Percentiles rank a stretch among this genome's conserved stretches.
Evolutionary conservation across 1,140 invertebrate species (phyloP).

Genomic region (Papilio machaon): DNA sequence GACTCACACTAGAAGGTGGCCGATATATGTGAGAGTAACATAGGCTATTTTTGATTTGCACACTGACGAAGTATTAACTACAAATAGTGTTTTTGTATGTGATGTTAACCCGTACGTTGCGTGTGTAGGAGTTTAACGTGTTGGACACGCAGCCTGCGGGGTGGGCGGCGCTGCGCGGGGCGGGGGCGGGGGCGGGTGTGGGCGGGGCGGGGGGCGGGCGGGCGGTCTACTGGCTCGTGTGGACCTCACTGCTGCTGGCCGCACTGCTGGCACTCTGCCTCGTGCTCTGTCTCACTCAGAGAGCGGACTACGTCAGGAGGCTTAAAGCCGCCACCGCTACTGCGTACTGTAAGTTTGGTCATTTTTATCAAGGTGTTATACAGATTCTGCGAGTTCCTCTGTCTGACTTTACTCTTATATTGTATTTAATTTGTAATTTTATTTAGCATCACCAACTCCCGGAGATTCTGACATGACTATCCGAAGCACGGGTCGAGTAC

Average conservation of each 20-base stretch:
- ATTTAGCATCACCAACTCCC: constrained; percentile 73
- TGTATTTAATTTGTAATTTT: constrained; percentile 29
- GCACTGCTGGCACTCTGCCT: constrained; percentile 90
- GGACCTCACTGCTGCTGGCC: constrained; percentile 89
- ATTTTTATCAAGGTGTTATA: no score
- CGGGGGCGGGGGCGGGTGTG: constrained; percentile 70
- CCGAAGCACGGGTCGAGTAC: constrained; percentile 88
- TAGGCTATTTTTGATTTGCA: no score
- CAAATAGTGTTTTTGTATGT: not conserved
- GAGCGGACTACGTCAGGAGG: constrained; percentile 91
- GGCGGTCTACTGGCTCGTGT: constrained; percentile 90
- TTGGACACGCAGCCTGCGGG: constrained; percentile 93
- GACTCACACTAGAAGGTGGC: no score
- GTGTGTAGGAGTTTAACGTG: constrained; percentile 91
- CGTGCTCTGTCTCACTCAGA: constrained; percentile 90
- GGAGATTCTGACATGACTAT: constrained; percentile 89
- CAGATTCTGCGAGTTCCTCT: not conserved
- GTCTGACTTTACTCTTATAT: not conserved
- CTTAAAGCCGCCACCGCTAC: constrained; percentile 97
- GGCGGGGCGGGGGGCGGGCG: constrained; percentile 76
- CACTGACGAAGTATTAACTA: no score
- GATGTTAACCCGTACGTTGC: not conserved
- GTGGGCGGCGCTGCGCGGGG: constrained; percentile 79
- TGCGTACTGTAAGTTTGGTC: constrained; percentile 89
- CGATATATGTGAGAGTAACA: no score